A percentile compares a stretch with the other conserved stretches of the same genome.
Conservation (phyloP, 2,888 invertebrate genomes). For the Drosophila barbarae region DNA sequence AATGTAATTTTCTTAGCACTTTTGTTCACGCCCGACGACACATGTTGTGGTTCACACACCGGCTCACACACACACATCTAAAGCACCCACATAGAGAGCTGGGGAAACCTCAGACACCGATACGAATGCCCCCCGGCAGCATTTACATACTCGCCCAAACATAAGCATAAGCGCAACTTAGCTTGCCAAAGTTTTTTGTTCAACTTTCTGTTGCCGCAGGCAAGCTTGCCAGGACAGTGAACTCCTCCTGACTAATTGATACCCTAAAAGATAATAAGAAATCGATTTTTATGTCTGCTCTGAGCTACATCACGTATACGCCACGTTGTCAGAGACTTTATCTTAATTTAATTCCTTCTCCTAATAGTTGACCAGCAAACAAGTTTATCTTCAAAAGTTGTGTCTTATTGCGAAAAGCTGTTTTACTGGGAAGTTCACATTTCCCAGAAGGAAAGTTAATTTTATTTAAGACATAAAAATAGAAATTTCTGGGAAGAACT, state of each 20-base stretch:
- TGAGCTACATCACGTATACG: slow-evolving; percentile 15
- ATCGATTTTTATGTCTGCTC: not conserved
- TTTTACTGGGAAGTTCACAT: not conserved
- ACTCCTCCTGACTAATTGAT: slow-evolving; percentile 12
- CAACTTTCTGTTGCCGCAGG: slow-evolving; percentile 37
- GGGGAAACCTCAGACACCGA: slow-evolving; percentile 16
- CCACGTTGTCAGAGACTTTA: not conserved
- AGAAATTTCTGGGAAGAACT: not conserved
- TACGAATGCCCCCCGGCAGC: slow-evolving; percentile 50
- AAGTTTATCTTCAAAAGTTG: not conserved
- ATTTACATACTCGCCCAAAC: slow-evolving; percentile 56
- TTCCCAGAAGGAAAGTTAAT: not conserved
- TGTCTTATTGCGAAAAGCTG: not conserved
- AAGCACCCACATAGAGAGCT: slow-evolving; percentile 3
- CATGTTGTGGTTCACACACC: slow-evolving; percentile 70
- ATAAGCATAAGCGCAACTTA: slow-evolving; percentile 55
- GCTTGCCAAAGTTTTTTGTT: slow-evolving; percentile 42
- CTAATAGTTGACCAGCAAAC: not conserved
- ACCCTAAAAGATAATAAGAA: slow-evolving; percentile 3
- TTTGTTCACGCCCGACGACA: slow-evolving; percentile 71
- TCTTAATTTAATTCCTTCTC: not conserved
- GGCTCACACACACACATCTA: slow-evolving; percentile 18
- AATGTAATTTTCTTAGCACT: slow-evolving; percentile 70
- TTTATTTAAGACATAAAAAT: not conserved
- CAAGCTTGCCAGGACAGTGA: not conserved